phyloP scores from a whole-genome alignment of 2,113 vertebrate species.

The Hippocampus comes region DNA sequence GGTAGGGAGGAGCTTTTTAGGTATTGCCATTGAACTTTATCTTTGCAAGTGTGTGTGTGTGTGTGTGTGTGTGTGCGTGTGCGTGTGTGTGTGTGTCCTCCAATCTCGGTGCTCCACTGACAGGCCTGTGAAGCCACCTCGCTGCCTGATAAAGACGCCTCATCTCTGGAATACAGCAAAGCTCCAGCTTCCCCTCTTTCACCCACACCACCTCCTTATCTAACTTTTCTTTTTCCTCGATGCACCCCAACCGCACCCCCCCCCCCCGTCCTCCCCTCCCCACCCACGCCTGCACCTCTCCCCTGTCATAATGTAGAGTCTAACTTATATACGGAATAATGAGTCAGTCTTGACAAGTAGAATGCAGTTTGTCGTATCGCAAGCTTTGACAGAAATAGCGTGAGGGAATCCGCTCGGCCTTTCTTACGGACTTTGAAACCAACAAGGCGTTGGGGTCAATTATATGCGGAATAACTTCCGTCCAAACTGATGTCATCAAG shows the following conservation, averaged over 20 bases:
- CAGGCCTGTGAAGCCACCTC: conserved; percentile 62
- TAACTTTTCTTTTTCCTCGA: conserved; percentile 38
- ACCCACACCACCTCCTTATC: conserved; percentile 51
- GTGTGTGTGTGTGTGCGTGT: conserved; percentile 14
- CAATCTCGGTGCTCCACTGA: conserved; percentile 71
- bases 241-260: conserved; percentile 11
- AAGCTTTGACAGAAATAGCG: neutral
- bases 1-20: conserved; percentile 21
- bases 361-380: neutral
- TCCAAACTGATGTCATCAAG: neutral
- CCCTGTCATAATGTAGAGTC: neutral
- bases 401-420: neutral
- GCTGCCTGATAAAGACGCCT: conserved; percentile 66
- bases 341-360: conserved; percentile 23
- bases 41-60: conserved; percentile 41
- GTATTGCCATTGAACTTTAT: conserved; percentile 62
- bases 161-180: conserved; percentile 57
- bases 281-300: neutral
- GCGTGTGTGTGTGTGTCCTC: conserved; percentile 35
- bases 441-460: neutral
- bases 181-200: conserved; percentile 40
- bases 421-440: too few relatives aligned
- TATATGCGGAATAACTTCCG: neutral
- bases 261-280: neutral
- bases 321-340: conserved; percentile 15